These are phyloP conservation scores for Capra hircus DNA, from an alignment of 2,113 vertebrate genomes.

Conservation along the genomic window DNA sequence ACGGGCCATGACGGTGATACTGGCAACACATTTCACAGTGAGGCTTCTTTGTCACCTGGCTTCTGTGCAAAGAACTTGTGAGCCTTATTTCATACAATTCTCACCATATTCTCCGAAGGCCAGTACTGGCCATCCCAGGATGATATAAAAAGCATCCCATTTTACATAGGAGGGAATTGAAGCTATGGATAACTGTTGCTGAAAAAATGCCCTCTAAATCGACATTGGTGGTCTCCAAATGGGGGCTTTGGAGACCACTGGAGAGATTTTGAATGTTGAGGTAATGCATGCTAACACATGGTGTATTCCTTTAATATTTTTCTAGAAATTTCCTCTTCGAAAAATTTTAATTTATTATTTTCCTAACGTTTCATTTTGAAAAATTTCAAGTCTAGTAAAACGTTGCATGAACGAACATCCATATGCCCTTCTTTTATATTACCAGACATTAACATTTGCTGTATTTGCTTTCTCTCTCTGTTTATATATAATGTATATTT, in stretches of 20 bases:
- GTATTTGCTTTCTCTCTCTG: not conserved
- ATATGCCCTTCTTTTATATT: not conserved
- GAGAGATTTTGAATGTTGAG: not conserved
- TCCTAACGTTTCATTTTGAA: not conserved
- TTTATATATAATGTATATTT: not conserved
- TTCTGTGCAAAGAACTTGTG: rapidly evolving
- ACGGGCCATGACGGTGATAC: rapidly evolving
- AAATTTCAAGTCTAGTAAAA: not conserved
- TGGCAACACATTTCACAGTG: rapidly evolving
- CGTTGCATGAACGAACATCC: not conserved
- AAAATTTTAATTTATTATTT: not conserved
- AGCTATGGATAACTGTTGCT: rapidly evolving
- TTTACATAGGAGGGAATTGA: not conserved
- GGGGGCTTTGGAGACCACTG: rapidly evolving
- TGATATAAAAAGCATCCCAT: rapidly evolving
- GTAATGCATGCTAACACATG: not conserved
- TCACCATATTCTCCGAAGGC: no score
- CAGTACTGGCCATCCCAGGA: rapidly evolving
- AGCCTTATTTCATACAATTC: rapidly evolving
- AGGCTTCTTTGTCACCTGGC: not conserved
- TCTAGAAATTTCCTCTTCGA: not conserved
- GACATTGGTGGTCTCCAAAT: rapidly evolving
- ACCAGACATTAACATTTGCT: not conserved
- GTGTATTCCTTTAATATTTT: not conserved
- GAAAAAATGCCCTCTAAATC: rapidly evolving